Conservation (phyloP, 1,140 invertebrate genomes). For the Ostrea edulis region DNA sequence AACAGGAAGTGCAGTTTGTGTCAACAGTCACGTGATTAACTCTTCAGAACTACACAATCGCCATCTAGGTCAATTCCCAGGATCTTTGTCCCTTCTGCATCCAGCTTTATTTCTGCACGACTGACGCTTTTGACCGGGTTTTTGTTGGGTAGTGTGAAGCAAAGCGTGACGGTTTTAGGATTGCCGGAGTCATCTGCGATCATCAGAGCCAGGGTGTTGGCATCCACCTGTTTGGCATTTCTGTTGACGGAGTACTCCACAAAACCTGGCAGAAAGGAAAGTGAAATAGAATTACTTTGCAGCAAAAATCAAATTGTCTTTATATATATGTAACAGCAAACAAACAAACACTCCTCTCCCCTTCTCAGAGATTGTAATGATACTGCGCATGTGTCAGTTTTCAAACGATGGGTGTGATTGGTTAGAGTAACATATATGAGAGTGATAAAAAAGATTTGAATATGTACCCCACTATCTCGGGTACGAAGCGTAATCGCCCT, state of each 20-base stretch:
- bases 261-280: constrained; percentile 1
- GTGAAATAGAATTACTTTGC: neutral
- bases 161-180: neutral
- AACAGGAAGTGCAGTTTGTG: neutral
- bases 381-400: too few relatives aligned
- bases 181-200: constrained; percentile 36
- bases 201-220: constrained; percentile 38
- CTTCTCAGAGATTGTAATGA: too few relatives aligned
- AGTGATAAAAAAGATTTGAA: too few relatives aligned
- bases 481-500: too few relatives aligned
- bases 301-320: neutral
- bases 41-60: constrained; percentile 52
- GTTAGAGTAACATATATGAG: too few relatives aligned
- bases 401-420: too few relatives aligned
- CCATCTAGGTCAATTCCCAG: constrained; percentile 54
- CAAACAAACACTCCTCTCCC: neutral
- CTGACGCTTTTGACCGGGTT: constrained; percentile 54
- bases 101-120: constrained; percentile 51
- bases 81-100: constrained; percentile 43
- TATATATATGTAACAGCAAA: neutral
- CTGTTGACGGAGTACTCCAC: constrained; percentile 46
- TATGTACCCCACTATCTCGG: too few relatives aligned
- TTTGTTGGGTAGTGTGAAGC: constrained; percentile 39
- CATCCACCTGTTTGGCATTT: constrained; percentile 36
- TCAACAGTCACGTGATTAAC: constrained; percentile 12